Base-by-base conservation (phyloP, 2,113 vertebrate genomes). In the Saccopteryx bilineata region DNA sequence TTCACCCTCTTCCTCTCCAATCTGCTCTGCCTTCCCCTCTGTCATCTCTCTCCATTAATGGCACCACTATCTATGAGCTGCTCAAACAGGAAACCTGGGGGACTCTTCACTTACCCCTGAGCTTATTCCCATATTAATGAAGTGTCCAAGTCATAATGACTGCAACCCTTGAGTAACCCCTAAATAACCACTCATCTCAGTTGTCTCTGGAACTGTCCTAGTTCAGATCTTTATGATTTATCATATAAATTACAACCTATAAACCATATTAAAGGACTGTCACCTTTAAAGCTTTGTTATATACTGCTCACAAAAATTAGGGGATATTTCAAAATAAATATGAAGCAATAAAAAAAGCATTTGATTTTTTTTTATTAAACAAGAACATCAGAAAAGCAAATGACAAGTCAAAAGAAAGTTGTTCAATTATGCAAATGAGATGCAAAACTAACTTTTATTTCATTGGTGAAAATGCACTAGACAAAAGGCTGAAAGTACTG, bases 151-250 rank as follows among this genome's bases (percentile, higher is more conserved):
- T 11, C 52, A 61, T 63, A 94, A 2, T 76, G 86, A 94, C 39
- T 85, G 23, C 50, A 82, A 88, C 5, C 28, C 52, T 66, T 68
- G 52, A 93, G 28, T 48, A 89, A 61, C 39, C 74, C 17, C 33
- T 23, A 76, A 85, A 89, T 58, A 92, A 33, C 26, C 48, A 79
- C 33, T 91, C 18, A 81, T 71, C 76, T 96, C 33, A 65, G 24
- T 6, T 52, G 33, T 75, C 60, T 72, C 82, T 92, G 24, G 9
- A 90, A 63, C 13, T 90, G 13, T 48, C 46, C 82, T 52, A 79
- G 13, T 65, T 91, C 19, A 89, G 13, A 78, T 7, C 3, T 86
- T 50, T 63, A 39, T 81, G 54, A 90, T 19, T 92, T 90, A 68
- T 23, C 58, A 71, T 21, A 83, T 86, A 71, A 68, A 82, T 72